phyloP scores from a whole-genome alignment of 2,797 vertebrate species.

The Garrulus glandarius region DNA sequence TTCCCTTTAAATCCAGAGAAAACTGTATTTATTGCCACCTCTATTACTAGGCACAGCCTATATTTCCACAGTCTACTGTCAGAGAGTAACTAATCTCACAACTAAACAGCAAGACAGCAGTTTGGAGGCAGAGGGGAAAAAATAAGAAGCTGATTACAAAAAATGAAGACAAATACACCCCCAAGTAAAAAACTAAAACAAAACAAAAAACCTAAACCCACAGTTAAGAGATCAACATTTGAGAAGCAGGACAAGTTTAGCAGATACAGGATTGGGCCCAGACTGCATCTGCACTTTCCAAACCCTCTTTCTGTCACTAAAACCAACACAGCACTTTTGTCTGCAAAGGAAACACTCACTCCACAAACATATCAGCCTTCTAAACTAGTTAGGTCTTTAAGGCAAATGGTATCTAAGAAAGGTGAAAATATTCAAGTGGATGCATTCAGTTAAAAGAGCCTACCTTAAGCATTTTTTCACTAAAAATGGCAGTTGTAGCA shows the following conservation, averaged over 20 bases:
- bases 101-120: neutral
- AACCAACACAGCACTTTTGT: neutral
- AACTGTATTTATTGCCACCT: neutral
- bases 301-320: neutral
- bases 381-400: neutral
- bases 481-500: conserved; percentile 86
- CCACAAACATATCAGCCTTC: neutral
- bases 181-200: neutral
- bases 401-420: neutral
- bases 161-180: neutral
- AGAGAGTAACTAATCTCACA: neutral
- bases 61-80: neutral
- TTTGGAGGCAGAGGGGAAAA: neutral
- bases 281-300: neutral
- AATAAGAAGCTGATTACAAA: neutral
- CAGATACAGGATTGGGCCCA: neutral
- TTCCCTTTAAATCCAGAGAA: neutral
- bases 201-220: neutral
- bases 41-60: neutral
- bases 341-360: neutral
- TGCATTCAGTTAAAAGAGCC: neutral
- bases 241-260: neutral
- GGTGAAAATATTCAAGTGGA: neutral
- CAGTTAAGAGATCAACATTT: neutral
- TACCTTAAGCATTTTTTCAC: conserved; percentile 94